These are phyloP conservation scores for Notamacropus eugenii DNA, from an alignment of 2,797 vertebrate species.

Conservation along the genomic window DNA sequence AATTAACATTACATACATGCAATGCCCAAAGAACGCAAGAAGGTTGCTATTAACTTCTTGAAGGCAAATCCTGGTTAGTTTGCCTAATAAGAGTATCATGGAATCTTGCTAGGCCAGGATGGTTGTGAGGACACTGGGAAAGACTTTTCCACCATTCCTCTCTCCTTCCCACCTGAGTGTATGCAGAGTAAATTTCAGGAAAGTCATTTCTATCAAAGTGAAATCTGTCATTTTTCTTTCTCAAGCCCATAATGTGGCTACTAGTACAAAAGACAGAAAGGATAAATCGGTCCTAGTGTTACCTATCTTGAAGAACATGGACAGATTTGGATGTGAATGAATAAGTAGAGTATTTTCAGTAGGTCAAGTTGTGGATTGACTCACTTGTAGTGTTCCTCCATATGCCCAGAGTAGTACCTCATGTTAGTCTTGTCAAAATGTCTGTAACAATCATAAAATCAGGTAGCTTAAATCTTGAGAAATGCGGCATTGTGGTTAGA, in stretches of 20 bases:
- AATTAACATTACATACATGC: background rate
- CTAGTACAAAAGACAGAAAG: background rate
- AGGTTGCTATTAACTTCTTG: background rate
- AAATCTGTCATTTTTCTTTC: slow-evolving; percentile 15
- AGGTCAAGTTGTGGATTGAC: background rate
- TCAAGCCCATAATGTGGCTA: background rate
- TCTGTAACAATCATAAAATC: background rate
- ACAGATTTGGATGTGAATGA: background rate
- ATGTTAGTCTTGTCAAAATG: background rate
- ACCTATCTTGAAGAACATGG: background rate
- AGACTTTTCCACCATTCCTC: background rate
- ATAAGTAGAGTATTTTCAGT: background rate
- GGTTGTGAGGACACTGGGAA: background rate
- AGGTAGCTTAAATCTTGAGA: background rate
- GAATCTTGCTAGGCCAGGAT: background rate
- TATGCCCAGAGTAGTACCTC: background rate
- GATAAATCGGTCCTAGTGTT: background rate
- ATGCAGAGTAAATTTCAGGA: background rate
- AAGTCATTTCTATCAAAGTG: background rate
- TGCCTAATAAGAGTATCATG: background rate
- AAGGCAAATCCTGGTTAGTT: background rate
- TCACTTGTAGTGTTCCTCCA: background rate
- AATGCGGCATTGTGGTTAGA: background rate
- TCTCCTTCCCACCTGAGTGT: background rate
- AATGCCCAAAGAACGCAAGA: background rate